These are phyloP conservation scores for Vandiemenella viatica DNA, from an alignment of 2,888 invertebrate species.

Conservation along the genomic window DNA sequence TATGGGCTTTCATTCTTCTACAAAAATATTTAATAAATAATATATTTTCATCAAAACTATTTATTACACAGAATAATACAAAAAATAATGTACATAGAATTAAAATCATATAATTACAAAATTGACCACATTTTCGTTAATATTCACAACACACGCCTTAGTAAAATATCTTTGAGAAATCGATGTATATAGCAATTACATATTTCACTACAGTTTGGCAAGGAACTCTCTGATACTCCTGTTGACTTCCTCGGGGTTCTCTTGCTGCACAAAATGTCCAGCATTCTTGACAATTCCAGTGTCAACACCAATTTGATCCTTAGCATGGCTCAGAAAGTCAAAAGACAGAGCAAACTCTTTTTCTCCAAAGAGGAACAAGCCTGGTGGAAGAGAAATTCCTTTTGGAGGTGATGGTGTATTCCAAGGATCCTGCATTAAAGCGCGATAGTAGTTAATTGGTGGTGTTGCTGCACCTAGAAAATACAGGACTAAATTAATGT, in stretches of 20 bases:
- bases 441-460: constrained; percentile 42
- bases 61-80: no score
- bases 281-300: constrained; percentile 31
- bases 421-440: constrained; percentile 21
- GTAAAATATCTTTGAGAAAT: no score
- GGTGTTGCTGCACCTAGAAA: constrained; percentile 36
- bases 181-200: no score
- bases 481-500: no score
- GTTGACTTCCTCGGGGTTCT: constrained; percentile 37
- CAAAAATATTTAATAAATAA: no score
- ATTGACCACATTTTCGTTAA: no score
- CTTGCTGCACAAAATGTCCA: constrained; percentile 40
- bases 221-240: constrained; percentile 34
- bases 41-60: no score
- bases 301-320: no score
- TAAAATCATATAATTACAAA: no score
- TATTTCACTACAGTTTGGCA: constrained; percentile 3
- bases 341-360: constrained; percentile 30
- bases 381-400: constrained; percentile 24
- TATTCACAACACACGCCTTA: no score
- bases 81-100: no score
- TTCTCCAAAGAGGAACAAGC: constrained; percentile 31
- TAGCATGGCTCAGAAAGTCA: constrained; percentile 25
- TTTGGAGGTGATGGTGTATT: constrained; percentile 25
- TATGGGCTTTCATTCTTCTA: no score